Base-by-base conservation (phyloP, 2,113 vertebrate genomes). In the Marmota monax region DNA sequence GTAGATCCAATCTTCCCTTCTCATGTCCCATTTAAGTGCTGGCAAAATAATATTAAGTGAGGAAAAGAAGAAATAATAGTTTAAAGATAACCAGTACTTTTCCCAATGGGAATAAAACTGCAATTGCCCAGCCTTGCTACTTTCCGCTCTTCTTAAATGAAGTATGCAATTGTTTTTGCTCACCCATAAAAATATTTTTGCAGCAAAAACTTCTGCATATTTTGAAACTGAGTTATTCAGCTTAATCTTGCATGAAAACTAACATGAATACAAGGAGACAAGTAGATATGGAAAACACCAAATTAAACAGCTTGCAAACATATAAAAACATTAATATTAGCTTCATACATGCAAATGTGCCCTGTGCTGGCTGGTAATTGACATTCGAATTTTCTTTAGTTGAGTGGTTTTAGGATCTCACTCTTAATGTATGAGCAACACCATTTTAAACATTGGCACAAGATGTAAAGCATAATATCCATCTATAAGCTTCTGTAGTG, bases 191-290 rank as follows among this genome's bases (percentile, higher is more conserved):
- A 88, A 84, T 92, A 93, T 34, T 92, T 96, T 90, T 83, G 97
- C 29, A 96, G 90, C 48, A 96, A 95, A 97, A 78, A 85, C 23
- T 39, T 76, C 76, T 85, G n/a, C 42, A 42, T 84, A 39, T 76
- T 90, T 39, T 93, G 88, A 95, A 96, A 88, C 58, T 67, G 76
- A 84, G n/a, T 92, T 96, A 87, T 78, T 92, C 61, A 51, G 96
- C 13, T 96, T 97, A 94, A 92, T 97, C 96, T 95, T 95, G 84
- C 34, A 0, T 94, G 88, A 96, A 96, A 97, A 42, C 67, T 45
- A 93, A 84, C 77, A 95, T 39, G 63, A 95, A 58, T 72, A 95
- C 45, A 96, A 88, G 42, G 45, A 20, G 80, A 29, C 85, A 90
- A 69, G 51, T 32, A 27, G 65, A 77, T 72, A 45, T 18, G 53